phyloP scores from a whole-genome alignment of 2,113 vertebrate species.

The Talpa occidentalis region DNA sequence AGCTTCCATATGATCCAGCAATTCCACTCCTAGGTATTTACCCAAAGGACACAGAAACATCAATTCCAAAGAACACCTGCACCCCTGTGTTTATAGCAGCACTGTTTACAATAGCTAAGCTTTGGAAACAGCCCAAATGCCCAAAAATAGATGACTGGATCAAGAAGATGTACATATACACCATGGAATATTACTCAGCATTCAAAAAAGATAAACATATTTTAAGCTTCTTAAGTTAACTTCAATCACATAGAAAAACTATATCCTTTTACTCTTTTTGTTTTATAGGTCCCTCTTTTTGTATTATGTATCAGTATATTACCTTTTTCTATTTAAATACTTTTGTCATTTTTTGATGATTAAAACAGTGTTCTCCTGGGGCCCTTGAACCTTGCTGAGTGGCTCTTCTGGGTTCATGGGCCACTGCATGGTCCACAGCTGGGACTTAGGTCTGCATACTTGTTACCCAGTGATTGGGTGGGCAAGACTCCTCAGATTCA shows the following conservation, averaged over 20 bases:
- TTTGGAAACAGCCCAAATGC: too few relatives aligned
- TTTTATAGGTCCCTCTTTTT: background rate
- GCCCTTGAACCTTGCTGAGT: background rate
- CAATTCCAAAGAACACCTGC: too few relatives aligned
- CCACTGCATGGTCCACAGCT: background rate
- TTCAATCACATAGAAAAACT: background rate
- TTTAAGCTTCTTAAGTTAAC: background rate
- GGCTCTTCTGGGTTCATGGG: background rate
- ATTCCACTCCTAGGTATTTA: too few relatives aligned
- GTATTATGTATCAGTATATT: constrained; percentile 5
- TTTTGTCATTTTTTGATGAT: background rate
- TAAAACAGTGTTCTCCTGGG: background rate
- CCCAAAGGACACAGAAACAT: too few relatives aligned
- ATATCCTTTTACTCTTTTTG: background rate
- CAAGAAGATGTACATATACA: too few relatives aligned
- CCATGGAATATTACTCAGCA: too few relatives aligned
- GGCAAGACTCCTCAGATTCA: background rate
- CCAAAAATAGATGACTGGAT: too few relatives aligned
- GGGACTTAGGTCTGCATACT: background rate
- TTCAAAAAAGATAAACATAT: too few relatives aligned
- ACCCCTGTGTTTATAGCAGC: too few relatives aligned
- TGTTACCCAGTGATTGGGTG: background rate
- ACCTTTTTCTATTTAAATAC: background rate
- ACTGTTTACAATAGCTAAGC: too few relatives aligned
- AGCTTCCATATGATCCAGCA: too few relatives aligned